Evolutionary conservation across 2,797 vertebrate genomes (phyloP).

Genomic region (Cossypha caffra): DNA sequence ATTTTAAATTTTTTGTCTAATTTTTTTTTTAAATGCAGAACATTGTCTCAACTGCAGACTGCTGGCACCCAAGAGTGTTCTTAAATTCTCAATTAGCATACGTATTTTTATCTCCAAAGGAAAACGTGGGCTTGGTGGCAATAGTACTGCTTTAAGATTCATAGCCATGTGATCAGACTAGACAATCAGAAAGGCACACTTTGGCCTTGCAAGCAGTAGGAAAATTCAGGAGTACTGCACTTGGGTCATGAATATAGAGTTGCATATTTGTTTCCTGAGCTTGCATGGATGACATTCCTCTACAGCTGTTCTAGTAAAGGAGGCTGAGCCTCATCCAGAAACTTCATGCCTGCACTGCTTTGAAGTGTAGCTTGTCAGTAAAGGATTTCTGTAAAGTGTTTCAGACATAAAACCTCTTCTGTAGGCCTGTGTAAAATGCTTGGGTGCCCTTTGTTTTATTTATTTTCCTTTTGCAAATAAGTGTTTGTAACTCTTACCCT

Average conservation of each 20-base stretch:
- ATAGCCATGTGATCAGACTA: not conserved
- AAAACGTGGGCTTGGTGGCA: conserved; percentile 1
- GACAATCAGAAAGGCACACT: not conserved
- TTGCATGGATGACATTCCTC: conserved; percentile 4
- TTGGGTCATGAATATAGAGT: not conserved
- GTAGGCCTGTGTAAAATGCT: not conserved
- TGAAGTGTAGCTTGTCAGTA: not conserved
- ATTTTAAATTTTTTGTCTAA: not conserved
- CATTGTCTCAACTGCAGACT: not conserved
- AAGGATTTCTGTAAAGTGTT: not conserved
- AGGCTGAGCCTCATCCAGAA: not conserved
- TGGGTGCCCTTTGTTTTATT: not conserved
- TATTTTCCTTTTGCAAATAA: not conserved
- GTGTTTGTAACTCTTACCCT: not conserved
- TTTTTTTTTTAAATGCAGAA: not conserved
- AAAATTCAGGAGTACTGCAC: not conserved
- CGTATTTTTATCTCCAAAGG: not conserved
- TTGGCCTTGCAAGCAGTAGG: not conserved
- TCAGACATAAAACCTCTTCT: not conserved
- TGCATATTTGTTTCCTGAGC: not conserved
- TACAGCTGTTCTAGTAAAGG: not conserved
- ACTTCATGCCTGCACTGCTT: not conserved
- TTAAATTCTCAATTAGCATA: conserved; percentile 32
- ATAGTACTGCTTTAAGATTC: not conserved
- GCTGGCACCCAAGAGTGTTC: not conserved